Evolutionary conservation across 2,888 invertebrate species (phyloP).

Genomic region (Melangyna quadrimaculata): DNA sequence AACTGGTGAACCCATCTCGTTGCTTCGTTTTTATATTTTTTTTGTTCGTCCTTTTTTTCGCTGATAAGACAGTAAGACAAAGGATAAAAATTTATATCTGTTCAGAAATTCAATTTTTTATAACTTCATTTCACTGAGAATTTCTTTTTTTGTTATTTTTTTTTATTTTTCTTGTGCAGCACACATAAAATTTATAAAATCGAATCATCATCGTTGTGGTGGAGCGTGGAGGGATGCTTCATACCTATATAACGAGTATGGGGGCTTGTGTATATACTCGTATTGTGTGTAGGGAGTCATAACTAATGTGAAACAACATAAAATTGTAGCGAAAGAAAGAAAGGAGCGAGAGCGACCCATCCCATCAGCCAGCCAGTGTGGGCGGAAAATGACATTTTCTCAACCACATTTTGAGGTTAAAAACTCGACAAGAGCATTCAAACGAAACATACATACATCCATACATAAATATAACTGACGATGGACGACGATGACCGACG

Average conservation of each 20-base stretch:
- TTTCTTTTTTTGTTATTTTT: too few species aligned
- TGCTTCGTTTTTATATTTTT: background rate
- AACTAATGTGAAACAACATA: constrained; percentile 61
- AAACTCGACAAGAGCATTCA: constrained; percentile 66
- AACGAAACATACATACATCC: constrained; percentile 18
- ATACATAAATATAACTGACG: too few species aligned
- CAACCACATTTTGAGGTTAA: constrained; percentile 70
- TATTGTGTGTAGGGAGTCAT: constrained; percentile 23
- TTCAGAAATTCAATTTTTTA: constrained; percentile 12
- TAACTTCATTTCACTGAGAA: constrained; percentile 1
- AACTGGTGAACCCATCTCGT: constrained; percentile 37
- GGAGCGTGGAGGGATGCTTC: background rate
- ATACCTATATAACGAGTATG: background rate
- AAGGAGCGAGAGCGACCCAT: too few species aligned
- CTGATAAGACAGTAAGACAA: constrained; percentile 24
- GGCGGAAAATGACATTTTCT: constrained; percentile 60
- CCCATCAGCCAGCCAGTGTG: background rate
- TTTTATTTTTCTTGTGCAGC: constrained; percentile 30
- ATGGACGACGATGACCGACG: background rate
- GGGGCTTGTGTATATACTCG: background rate
- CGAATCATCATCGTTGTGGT: constrained; percentile 50
- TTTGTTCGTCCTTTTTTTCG: background rate
- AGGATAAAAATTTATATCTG: background rate
- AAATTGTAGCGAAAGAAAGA: constrained; percentile 6
- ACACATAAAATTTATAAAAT: constrained; percentile 50